Conservation (phyloP, 2,888 invertebrate species). For the Rhagium mordax region DNA sequence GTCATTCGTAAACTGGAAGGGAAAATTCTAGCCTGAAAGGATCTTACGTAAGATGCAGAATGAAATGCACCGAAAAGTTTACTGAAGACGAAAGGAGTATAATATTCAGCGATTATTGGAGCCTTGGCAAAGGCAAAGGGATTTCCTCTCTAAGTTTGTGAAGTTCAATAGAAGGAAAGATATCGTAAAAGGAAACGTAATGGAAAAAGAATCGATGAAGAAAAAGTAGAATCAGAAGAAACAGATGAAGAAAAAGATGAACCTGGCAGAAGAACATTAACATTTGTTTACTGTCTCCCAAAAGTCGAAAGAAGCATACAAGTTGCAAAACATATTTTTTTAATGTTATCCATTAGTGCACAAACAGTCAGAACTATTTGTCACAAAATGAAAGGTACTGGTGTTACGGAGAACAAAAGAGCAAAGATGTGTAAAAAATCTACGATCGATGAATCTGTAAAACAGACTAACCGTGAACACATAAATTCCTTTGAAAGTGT, state of each 20-base stretch:
- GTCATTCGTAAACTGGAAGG: constrained; percentile 11
- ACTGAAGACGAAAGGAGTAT: background rate
- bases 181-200: too few species aligned
- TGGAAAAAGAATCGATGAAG: background rate
- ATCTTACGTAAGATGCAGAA: background rate
- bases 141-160: constrained; percentile 12
- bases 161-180: too few species aligned
- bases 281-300: background rate
- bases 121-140: constrained; percentile 2
- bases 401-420: constrained; percentile 37
- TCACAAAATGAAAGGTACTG: constrained; percentile 31
- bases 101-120: constrained; percentile 2
- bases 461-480: constrained; percentile 43
- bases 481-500: constrained; percentile 46
- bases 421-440: constrained; percentile 46
- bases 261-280: background rate
- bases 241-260: constrained; percentile 5
- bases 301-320: background rate
- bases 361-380: constrained; percentile 37
- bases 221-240: background rate
- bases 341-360: constrained; percentile 12
- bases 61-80: constrained; percentile 4
- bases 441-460: constrained; percentile 38
- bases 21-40: background rate
- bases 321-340: background rate